Conservation (phyloP, 2,797 vertebrate species). For the Vultur gryphus region DNA sequence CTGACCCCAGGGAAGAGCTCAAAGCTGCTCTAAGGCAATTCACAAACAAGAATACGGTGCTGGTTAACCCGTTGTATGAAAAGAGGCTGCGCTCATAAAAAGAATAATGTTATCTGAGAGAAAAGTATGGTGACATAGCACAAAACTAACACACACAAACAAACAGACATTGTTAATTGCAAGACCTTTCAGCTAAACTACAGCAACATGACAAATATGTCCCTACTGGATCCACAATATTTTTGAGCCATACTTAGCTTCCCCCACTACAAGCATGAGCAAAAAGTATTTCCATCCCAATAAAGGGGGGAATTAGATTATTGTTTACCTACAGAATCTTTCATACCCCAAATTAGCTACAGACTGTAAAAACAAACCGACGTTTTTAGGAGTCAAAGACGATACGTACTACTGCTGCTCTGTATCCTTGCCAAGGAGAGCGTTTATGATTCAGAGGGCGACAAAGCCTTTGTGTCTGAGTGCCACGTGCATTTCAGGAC, state of each 20-base stretch:
- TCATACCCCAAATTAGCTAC: neutral
- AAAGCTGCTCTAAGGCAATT: neutral
- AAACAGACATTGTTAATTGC: neutral
- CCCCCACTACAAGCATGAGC: rapidly evolving
- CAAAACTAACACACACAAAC: neutral
- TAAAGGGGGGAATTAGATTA: neutral
- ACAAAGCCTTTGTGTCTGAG: neutral
- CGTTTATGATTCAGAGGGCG: neutral
- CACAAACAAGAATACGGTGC: neutral
- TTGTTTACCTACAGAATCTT: neutral
- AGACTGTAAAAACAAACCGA: neutral
- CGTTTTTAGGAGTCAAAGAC: neutral
- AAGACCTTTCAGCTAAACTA: neutral
- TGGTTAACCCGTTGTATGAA: neutral
- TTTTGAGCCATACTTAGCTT: neutral
- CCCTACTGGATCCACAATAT: neutral
- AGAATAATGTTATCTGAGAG: neutral
- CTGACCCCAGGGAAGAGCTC: neutral
- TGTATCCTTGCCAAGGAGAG: neutral
- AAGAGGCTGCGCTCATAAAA: neutral
- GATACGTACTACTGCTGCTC: neutral
- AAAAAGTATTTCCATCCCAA: neutral
- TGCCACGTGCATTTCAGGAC: neutral
- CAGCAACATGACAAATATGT: neutral
- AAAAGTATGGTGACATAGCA: neutral